Percentiles rank a stretch among this genome's conserved stretches.
Conservation (phyloP, 2,797 vertebrate genomes). For the Ctenopoma multispine region DNA sequence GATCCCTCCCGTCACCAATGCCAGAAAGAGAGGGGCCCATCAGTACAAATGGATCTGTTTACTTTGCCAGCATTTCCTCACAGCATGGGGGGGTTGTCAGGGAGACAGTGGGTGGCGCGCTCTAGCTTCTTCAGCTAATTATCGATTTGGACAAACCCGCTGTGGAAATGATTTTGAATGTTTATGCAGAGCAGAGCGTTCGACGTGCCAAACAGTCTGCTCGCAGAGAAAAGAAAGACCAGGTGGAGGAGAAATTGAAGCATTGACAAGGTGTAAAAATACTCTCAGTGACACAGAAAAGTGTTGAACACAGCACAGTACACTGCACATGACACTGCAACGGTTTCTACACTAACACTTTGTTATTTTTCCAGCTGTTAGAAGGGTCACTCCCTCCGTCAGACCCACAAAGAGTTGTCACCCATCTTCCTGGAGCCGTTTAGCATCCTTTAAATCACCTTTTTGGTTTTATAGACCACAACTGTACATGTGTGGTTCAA, state of each 20-base stretch:
- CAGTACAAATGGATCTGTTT: background rate
- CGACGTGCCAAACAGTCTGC: constrained; percentile 39
- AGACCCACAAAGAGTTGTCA: no score
- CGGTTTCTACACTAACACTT: no score
- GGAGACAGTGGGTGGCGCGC: constrained; percentile 56
- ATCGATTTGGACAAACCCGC: constrained; percentile 70
- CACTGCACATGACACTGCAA: no score
- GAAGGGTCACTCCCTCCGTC: no score
- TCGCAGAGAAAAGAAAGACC: background rate
- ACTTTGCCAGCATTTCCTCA: constrained; percentile 27
- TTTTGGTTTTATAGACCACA: no score
- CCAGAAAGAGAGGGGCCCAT: background rate
- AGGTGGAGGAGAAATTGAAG: background rate
- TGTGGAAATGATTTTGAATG: constrained; percentile 64
- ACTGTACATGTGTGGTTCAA: no score
- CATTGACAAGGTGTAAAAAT: constrained; percentile 10
- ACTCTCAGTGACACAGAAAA: constrained; percentile 7
- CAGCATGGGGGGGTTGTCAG: constrained; percentile 37
- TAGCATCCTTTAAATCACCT: no score
- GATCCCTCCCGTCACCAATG: constrained; percentile 24
- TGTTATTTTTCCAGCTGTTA: no score
- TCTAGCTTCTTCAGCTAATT: constrained; percentile 62
- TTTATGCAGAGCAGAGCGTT: constrained; percentile 52
- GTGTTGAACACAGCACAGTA: background rate
- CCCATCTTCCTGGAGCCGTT: no score